phyloP scores from a whole-genome alignment of 2,113 vertebrate genomes.

The Deroptyus accipitrinus region DNA sequence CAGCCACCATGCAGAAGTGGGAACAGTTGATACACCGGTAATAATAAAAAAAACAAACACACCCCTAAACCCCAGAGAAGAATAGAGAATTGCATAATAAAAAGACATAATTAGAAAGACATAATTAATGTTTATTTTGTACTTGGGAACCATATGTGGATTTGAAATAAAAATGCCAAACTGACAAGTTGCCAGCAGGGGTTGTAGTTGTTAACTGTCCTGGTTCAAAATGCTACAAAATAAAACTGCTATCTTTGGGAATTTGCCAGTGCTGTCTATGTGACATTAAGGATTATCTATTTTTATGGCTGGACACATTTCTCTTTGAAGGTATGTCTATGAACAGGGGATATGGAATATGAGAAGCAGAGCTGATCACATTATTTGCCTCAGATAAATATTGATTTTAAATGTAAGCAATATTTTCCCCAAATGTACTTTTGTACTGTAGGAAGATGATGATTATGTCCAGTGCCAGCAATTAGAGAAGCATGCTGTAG shows the following conservation, averaged over 20 bases:
- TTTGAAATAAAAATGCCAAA: constrained; percentile 57
- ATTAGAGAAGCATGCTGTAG: not conserved
- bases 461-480: not conserved
- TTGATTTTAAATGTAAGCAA: not conserved
- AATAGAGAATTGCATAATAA: not conserved
- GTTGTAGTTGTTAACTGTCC: not conserved
- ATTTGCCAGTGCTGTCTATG: not conserved
- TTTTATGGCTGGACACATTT: not conserved
- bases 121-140: constrained; percentile 59
- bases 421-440: not conserved
- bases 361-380: not conserved
- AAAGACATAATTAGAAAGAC: not conserved
- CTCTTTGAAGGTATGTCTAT: not conserved
- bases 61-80: not conserved
- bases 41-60: not conserved
- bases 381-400: not conserved
- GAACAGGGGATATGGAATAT: not conserved
- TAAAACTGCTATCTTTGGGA: not conserved
- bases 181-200: constrained; percentile 18
- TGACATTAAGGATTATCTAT: not conserved
- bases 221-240: constrained; percentile 16
- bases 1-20: not conserved
- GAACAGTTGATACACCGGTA: not conserved
- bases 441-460: not conserved
- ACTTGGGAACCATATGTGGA: constrained; percentile 31